A percentile compares a stretch with the other conserved stretches of the same genome.
Evolutionary conservation across 2,113 vertebrate species (phyloP).

Genomic region (Camarhynchus parvulus): DNA sequence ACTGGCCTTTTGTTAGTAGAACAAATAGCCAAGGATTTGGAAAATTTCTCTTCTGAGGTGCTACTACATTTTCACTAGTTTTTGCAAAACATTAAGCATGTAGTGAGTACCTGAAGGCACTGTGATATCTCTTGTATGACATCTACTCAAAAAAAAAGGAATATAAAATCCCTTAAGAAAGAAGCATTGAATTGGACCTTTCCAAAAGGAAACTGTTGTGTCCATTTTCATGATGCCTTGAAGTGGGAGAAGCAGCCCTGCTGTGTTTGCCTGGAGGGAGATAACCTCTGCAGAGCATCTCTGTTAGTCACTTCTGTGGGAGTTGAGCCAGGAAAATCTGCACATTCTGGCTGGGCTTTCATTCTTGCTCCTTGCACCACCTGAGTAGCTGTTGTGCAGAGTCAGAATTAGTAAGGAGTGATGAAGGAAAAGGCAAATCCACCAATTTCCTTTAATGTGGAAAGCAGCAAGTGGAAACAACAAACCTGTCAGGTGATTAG

Average conservation of each 20-base stretch:
- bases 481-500: background rate
- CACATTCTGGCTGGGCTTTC: background rate
- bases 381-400: background rate
- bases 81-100: background rate
- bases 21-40: background rate
- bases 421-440: background rate
- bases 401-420: background rate
- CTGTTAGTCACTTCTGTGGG: background rate
- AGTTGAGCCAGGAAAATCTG: background rate
- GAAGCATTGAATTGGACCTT: background rate
- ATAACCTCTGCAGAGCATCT: background rate
- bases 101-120: background rate
- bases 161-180: background rate
- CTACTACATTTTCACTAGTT: background rate
- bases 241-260: background rate
- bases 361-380: background rate
- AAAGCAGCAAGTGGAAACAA: background rate
- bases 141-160: background rate
- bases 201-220: background rate
- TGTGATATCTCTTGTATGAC: background rate
- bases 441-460: background rate
- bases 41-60: background rate
- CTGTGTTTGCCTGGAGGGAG: background rate
- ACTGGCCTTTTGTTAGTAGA: background rate
- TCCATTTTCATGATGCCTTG: background rate